Conservation (phyloP, 2,797 vertebrate species). For the Coregonus ussuriensis region DNA sequence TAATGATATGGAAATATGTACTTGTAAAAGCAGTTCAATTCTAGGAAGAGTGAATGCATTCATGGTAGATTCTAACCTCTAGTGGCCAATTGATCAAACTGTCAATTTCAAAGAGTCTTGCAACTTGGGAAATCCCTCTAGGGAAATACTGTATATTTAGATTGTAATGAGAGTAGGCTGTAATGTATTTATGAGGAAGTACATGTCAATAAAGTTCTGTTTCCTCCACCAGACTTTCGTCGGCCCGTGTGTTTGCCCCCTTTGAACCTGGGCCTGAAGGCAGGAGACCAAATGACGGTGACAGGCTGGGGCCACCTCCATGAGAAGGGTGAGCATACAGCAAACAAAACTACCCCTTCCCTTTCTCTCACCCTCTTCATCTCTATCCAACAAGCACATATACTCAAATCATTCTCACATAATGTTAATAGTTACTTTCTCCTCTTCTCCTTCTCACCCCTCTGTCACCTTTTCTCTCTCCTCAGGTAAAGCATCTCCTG, state of each 20-base stretch:
- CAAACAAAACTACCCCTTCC: neutral
- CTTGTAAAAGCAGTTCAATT: neutral
- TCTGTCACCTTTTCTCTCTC: neutral
- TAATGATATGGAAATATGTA: neutral
- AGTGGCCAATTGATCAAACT: slow-evolving; percentile 30
- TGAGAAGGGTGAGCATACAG: slow-evolving; percentile 70
- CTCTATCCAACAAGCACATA: no score
- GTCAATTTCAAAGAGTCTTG: neutral
- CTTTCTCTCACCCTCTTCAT: neutral
- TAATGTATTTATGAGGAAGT: neutral
- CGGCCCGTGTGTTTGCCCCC: slow-evolving; percentile 88
- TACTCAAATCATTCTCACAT: no score
- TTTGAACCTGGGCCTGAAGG: slow-evolving; percentile 66
- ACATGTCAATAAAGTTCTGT: neutral
- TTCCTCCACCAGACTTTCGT: slow-evolving; percentile 60
- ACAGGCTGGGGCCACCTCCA: slow-evolving; percentile 86
- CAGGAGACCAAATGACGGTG: slow-evolving; percentile 64
- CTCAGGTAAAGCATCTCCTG: slow-evolving; percentile 68
- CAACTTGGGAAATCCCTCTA: neutral
- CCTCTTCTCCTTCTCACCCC: neutral
- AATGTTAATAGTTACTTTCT: neutral
- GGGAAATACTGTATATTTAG: neutral
- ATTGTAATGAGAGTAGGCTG: neutral
- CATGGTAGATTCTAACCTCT: slow-evolving; percentile 41
- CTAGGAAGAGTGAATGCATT: neutral